A percentile compares a stretch with the other conserved stretches of the same genome.
These are phyloP conservation scores for Polydrusus cervinus DNA, from an alignment of 2,888 invertebrate species.

Conservation along the genomic window DNA sequence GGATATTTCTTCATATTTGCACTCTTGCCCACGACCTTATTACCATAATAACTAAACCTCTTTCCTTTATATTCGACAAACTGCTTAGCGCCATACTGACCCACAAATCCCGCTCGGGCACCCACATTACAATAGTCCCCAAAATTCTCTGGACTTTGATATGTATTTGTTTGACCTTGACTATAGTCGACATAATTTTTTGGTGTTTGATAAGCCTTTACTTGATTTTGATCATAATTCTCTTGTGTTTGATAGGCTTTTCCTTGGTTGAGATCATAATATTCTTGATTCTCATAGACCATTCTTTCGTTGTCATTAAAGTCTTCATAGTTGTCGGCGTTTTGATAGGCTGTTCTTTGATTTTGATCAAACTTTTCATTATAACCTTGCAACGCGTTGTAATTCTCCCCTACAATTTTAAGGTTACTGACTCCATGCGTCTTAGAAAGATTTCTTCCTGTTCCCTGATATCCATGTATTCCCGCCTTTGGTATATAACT, in stretches of 20 bases:
- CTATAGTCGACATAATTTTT: constrained; percentile 1
- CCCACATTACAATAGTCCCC: not conserved
- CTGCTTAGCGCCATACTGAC: not conserved
- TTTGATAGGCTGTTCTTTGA: too few species aligned
- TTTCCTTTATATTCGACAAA: constrained; percentile 2
- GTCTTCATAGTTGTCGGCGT: not conserved
- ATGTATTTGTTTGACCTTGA: not conserved
- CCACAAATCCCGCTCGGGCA: not conserved
- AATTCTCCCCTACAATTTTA: not conserved
- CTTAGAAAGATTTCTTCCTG: not conserved
- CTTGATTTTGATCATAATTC: too few species aligned
- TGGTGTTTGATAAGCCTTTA: not conserved
- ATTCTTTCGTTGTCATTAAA: not conserved
- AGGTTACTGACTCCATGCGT: not conserved
- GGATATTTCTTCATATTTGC: constrained; percentile 26
- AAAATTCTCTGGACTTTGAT: constrained; percentile 4
- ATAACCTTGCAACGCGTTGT: not conserved
- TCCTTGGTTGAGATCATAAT: not conserved
- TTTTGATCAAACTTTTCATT: too few species aligned
- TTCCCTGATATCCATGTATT: not conserved
- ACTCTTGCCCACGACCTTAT: not conserved
- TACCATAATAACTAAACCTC: constrained; percentile 2
- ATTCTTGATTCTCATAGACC: not conserved
- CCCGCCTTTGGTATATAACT: not conserved
- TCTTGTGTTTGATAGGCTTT: not conserved